Conservation (phyloP, 2,113 vertebrate species). For the Python bivittatus region DNA sequence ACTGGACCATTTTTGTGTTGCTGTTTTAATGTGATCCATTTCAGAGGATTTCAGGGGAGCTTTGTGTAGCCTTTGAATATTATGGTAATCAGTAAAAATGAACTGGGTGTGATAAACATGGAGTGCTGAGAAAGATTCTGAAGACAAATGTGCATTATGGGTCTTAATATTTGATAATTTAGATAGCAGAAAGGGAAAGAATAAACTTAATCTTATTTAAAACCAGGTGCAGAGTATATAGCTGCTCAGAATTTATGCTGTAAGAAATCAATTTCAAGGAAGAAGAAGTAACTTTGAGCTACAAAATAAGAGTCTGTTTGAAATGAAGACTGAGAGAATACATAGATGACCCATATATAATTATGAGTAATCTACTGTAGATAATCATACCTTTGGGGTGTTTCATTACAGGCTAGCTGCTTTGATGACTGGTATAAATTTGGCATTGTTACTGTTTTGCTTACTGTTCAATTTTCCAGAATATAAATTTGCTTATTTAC, state of each 20-base stretch:
- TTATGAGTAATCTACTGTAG: not conserved
- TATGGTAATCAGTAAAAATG: not conserved
- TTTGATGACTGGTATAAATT: constrained; percentile 45
- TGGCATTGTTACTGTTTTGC: not conserved
- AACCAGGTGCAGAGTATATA: not conserved
- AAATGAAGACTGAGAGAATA: not conserved
- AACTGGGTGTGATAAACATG: not conserved
- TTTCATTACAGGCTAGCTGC: not conserved
- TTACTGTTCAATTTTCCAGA: constrained; percentile 26
- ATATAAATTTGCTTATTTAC: constrained; percentile 33
- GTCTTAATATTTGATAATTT: not conserved
- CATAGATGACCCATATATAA: not conserved
- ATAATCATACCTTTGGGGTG: not conserved
- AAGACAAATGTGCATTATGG: not conserved
- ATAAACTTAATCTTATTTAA: not conserved
- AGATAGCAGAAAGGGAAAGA: not conserved
- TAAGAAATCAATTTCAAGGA: not conserved
- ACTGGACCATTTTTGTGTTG: not conserved
- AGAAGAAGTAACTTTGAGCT: not conserved
- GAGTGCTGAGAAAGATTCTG: not conserved
- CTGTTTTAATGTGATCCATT: constrained; percentile 49
- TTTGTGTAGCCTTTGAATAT: constrained; percentile 35
- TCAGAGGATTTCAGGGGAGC: constrained; percentile 32
- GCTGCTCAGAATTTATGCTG: not conserved
- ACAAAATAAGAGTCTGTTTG: constrained; percentile 8